Base-by-base conservation (phyloP, 2,888 invertebrate genomes). In the Strigamia crassipes region DNA sequence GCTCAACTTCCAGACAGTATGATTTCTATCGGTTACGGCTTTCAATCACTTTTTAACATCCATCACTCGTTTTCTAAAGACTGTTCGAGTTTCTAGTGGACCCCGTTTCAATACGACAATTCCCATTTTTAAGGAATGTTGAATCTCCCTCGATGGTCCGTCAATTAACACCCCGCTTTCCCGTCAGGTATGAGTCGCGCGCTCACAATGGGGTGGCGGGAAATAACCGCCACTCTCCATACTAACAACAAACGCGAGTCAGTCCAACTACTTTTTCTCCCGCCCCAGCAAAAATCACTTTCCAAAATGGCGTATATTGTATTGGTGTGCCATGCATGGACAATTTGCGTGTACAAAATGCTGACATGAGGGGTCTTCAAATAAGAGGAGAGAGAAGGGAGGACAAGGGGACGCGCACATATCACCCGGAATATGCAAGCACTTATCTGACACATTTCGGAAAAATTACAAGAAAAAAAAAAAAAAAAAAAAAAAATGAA, bases 21-120 rank as follows among this genome's bases (percentile, higher is more conserved):
- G 73, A 73, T 73, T 73, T 31, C 73, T 73, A 73, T 73, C 73
- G 31, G 73, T 73, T 73, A 73, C 73, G 73, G 73, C 31, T 73
- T 73, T 73, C 73, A 73, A 73, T 73, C 73, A 73, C 73, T 73
- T 73, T 73, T 73, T 73, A 73, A 73, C 73, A 73, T 73, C 73
- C 73, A 73, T 73, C 73, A 73, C 73, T 73, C 73, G 73, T 31
- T 73, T 73, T 73, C 73, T 73, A 73, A 73, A 73, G 73, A 13
- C 23, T 31, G 27, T 73, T 73, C 27, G 73, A 73, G 31, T 31
- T 31, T 73, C 56, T 31, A 31, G 27, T 73, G 73, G 27, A 73
- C 27, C 73, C 31, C 73, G 73, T 73, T 73, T 73, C 73, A 73
- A 73, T 73, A 73, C 73, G 73, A 73, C 73, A 73, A 73, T 73